Conservation (phyloP, 2,888 invertebrate genomes). For the Scaptodrosophila latifasciaeformis region DNA sequence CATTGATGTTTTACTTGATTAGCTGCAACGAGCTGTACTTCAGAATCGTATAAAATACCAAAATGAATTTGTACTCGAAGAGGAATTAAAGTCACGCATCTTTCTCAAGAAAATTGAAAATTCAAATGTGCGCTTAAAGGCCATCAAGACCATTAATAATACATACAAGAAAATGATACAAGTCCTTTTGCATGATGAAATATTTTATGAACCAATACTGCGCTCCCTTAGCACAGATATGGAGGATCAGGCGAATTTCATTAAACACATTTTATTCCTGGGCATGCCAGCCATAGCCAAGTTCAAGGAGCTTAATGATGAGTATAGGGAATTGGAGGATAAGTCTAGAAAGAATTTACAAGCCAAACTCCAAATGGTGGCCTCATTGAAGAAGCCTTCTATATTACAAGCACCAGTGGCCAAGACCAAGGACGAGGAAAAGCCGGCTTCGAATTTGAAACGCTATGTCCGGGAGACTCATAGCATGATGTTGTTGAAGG, state of each 20-base stretch:
- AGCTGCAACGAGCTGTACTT: conserved; percentile 61
- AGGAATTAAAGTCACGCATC: conserved; percentile 61
- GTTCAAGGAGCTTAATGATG: conserved; percentile 60
- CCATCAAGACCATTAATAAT: conserved; percentile 68
- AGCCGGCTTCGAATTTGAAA: conserved; percentile 38
- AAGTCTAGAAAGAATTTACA: conserved; percentile 62
- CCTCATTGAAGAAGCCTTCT: conserved; percentile 42
- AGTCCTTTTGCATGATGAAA: conserved; percentile 67
- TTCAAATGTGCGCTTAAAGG: conserved; percentile 71
- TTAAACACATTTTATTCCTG: conserved; percentile 70
- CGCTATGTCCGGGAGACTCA: conserved; percentile 72
- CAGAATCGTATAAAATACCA: conserved; percentile 72
- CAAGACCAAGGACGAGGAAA: conserved; percentile 21
- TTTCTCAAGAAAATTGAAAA: conserved; percentile 70
- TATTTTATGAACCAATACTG: conserved; percentile 73
- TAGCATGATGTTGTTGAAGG: conserved; percentile 70
- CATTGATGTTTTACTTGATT: not conserved
- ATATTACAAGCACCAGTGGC: not conserved
- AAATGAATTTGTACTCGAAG: conserved; percentile 66
- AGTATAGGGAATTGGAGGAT: conserved; percentile 65
- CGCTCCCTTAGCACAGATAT: conserved; percentile 70
- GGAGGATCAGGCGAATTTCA: conserved; percentile 72
- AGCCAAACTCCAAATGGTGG: conserved; percentile 56
- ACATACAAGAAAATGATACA: conserved; percentile 72
- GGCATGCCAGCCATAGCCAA: conserved; percentile 71